phyloP scores from a whole-genome alignment of 2,113 vertebrate genomes.

The Istiophorus platypterus region DNA sequence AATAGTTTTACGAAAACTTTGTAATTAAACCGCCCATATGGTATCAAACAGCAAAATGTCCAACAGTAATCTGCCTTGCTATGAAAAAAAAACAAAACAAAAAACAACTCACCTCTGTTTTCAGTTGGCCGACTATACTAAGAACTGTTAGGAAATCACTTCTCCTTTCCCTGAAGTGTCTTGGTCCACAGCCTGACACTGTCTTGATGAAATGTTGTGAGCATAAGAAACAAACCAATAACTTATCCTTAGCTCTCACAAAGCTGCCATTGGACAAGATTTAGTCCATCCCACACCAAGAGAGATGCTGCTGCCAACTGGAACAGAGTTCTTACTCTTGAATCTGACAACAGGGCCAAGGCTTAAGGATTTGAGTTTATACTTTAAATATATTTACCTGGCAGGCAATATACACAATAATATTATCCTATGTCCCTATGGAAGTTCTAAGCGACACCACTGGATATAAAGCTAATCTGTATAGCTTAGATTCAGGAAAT shows the following conservation, averaged over 20 bases:
- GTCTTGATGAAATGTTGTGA: constrained; percentile 30
- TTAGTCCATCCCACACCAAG: constrained; percentile 63
- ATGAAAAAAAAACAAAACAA: constrained; percentile 32
- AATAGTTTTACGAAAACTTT: too few relatives aligned
- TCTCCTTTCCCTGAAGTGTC: constrained; percentile 21
- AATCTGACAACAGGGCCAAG: not conserved
- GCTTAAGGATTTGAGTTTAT: not conserved
- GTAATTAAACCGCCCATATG: not conserved
- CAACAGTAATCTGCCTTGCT: not conserved
- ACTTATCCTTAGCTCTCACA: not conserved
- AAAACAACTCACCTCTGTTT: constrained; percentile 63
- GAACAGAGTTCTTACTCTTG: constrained; percentile 32
- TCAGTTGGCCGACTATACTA: constrained; percentile 3
- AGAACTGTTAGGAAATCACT: constrained; percentile 49
- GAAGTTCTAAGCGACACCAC: too few relatives aligned
- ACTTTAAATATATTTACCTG: not conserved
- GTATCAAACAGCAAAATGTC: not conserved
- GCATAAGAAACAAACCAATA: not conserved
- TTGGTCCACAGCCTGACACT: constrained; percentile 14
- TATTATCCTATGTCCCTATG: not conserved
- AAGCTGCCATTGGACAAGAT: constrained; percentile 31
- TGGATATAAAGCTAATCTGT: too few relatives aligned
- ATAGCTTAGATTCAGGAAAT: too few relatives aligned
- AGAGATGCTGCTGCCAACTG: constrained; percentile 40
- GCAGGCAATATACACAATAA: not conserved